These are phyloP conservation scores for Paralinhomoeus sp. DNA, from an alignment of 2,888 invertebrate species.

Conservation along the genomic window DNA sequence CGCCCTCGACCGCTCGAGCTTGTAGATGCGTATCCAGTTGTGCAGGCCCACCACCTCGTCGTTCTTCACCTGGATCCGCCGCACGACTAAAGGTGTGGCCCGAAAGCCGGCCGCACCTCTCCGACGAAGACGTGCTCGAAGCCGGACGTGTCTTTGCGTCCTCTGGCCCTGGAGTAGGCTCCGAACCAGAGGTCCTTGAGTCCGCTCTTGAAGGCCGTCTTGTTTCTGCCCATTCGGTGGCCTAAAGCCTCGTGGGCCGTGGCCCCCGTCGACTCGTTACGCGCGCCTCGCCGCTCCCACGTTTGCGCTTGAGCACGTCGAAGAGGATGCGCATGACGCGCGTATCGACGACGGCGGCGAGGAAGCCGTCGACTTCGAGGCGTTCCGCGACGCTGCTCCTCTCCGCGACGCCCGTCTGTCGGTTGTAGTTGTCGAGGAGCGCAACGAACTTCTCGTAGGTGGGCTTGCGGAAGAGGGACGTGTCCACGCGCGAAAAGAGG, in stretches of 20 bases:
- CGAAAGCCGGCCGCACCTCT: constrained; percentile 35
- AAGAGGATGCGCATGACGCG: constrained; percentile 41
- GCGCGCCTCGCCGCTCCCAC: background rate
- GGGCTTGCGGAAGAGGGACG: constrained; percentile 6
- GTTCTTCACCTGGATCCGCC: constrained; percentile 34
- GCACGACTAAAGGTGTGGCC: background rate
- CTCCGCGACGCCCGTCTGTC: constrained; percentile 31
- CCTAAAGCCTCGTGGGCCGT: background rate
- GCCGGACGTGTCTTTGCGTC: constrained; percentile 56
- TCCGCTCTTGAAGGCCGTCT: constrained; percentile 18
- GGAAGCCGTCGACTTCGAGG: constrained; percentile 51
- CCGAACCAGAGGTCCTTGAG: constrained; percentile 35
- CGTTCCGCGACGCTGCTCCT: constrained; percentile 37
- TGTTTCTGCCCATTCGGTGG: constrained; percentile 1
- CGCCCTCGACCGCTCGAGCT: constrained; percentile 39
- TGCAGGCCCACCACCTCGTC: constrained; percentile 58
- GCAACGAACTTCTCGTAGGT: constrained; percentile 49
- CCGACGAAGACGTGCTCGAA: constrained; percentile 79
- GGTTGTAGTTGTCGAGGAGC: constrained; percentile 63
- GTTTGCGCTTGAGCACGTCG: background rate
- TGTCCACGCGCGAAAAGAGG: constrained; percentile 1
- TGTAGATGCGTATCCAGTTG: constrained; percentile 65
- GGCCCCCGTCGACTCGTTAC: background rate
- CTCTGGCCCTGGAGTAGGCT: constrained; percentile 48
- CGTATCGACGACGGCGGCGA: constrained; percentile 52